Conservation (phyloP, 2,113 vertebrate genomes). For the Cryptotis parvus region DNA sequence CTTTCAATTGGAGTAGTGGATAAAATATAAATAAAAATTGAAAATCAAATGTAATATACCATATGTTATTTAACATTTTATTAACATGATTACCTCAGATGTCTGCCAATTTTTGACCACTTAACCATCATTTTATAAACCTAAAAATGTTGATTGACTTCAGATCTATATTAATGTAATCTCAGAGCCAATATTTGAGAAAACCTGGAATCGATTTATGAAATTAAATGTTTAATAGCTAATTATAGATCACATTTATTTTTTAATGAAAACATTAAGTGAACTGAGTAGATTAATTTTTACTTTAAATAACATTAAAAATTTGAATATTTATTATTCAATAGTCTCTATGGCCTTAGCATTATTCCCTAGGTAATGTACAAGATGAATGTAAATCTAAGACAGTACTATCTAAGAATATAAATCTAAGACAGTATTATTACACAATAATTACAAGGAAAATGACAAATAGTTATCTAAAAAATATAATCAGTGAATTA, state of each 20-base stretch:
- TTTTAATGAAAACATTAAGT: background rate
- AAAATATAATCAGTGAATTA: background rate
- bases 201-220: background rate
- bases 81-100: background rate
- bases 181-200: background rate
- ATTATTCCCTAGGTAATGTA: background rate
- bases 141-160: constrained; percentile 1
- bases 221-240: background rate
- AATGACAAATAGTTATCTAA: background rate
- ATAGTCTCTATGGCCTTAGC: background rate
- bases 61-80: background rate
- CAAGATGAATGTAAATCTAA: background rate
- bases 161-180: constrained; percentile 3
- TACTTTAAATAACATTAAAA: background rate
- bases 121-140: constrained; percentile 14
- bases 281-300: constrained; percentile 9
- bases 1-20: background rate
- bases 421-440: background rate
- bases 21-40: constrained; percentile 9
- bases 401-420: background rate
- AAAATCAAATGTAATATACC: background rate
- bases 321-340: background rate
- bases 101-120: background rate
- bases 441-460: background rate
- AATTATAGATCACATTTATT: background rate